Conservation (phyloP, 2,797 vertebrate genomes). For the Diplodus puntazzo region DNA sequence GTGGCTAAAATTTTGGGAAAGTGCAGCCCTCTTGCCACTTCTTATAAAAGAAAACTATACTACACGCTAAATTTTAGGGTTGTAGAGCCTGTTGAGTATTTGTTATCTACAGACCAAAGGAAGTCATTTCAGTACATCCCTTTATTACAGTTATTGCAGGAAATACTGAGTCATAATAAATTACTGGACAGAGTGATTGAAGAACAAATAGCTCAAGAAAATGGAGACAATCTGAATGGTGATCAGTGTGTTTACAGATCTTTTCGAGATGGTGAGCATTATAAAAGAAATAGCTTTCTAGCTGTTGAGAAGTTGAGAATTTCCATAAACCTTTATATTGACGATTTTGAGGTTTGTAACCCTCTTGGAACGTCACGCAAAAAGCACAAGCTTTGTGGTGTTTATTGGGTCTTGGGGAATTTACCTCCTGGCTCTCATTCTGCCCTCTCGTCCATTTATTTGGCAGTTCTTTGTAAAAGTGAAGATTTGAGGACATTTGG, state of each 20-base stretch:
- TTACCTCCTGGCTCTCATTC: conserved; percentile 44
- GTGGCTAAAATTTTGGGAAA: conserved; percentile 10
- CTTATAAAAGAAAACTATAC: conserved; percentile 27
- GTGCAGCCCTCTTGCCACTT: conserved; percentile 1
- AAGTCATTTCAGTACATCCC: conserved; percentile 32
- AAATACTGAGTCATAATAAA: conserved; percentile 23
- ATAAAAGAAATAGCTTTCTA: conserved; percentile 39
- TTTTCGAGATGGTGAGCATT: conserved; percentile 41
- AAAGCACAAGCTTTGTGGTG: conserved; percentile 40
- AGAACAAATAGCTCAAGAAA: conserved; percentile 25
- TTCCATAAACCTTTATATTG: conserved; percentile 18
- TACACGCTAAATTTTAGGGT: conserved; percentile 20
- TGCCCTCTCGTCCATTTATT: conserved; percentile 32
- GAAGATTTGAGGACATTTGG: conserved; percentile 21
- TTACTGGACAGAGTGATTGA: conserved; percentile 22
- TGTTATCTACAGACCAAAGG: conserved; percentile 22
- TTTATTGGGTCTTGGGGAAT: conserved; percentile 33
- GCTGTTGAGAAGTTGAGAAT: conserved; percentile 31
- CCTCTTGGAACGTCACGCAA: conserved; percentile 34
- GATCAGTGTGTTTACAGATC: conserved; percentile 19
- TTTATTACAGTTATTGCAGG: conserved; percentile 30
- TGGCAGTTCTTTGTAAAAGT: conserved; percentile 33
- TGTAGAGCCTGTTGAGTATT: conserved; percentile 22
- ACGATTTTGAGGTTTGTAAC: conserved; percentile 28
- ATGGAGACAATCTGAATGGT: not conserved